phyloP scores from a whole-genome alignment of 2,888 invertebrate genomes.

The Spilosoma lubricipeda region DNA sequence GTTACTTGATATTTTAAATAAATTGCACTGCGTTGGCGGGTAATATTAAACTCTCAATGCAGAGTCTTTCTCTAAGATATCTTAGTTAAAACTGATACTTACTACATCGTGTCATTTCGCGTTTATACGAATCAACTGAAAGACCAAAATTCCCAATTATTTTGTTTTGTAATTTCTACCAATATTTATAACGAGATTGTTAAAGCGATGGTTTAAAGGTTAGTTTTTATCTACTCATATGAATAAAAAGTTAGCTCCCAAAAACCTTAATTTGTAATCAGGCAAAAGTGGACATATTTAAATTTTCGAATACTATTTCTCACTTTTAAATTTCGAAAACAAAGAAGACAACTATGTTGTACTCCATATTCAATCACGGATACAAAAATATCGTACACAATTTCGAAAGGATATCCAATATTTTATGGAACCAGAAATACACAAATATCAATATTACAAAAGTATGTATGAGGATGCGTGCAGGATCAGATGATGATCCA shows the following conservation, averaged over 20 bases:
- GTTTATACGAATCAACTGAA: neutral
- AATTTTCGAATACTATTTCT: neutral
- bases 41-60: too few species aligned
- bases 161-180: neutral
- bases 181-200: neutral
- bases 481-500: conserved; percentile 56
- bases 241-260: neutral
- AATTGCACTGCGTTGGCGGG: neutral
- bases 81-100: too few species aligned
- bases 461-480: conserved; percentile 19
- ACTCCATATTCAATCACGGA: neutral
- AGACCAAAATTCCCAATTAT: neutral
- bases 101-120: neutral
- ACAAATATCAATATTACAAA: conserved; percentile 14
- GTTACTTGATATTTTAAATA: neutral
- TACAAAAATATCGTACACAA: neutral
- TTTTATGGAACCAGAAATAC: neutral
- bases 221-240: neutral
- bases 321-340: neutral
- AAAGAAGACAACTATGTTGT: neutral
- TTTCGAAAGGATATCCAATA: neutral
- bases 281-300: neutral
- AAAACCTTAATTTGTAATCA: neutral
- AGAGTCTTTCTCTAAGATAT: too few species aligned
- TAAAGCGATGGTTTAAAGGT: neutral